Conservation (phyloP, 1,140 invertebrate species). For the Drosophila murphyi region DNA sequence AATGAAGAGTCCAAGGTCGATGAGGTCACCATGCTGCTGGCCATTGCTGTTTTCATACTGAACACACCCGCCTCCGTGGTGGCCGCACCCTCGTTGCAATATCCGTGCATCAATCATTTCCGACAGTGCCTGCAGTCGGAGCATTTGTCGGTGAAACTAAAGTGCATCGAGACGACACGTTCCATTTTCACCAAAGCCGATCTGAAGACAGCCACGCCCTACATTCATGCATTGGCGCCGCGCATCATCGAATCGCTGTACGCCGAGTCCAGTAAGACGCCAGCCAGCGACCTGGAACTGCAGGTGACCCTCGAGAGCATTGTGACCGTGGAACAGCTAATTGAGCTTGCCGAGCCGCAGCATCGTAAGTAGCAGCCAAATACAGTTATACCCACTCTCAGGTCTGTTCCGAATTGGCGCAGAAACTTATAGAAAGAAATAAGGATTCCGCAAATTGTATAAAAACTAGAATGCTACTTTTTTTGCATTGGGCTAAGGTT, state of each 20-base stretch:
- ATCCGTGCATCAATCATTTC: slow-evolving; percentile 97
- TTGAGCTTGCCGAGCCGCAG: slow-evolving; percentile 90
- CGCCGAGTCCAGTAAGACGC: slow-evolving; percentile 86
- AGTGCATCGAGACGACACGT: slow-evolving; percentile 91
- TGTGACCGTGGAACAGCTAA: slow-evolving; percentile 89
- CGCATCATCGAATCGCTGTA: slow-evolving; percentile 90
- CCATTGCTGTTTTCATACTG: slow-evolving; percentile 94
- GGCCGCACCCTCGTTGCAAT: slow-evolving; percentile 92
- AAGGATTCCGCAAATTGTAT: too few relatives aligned
- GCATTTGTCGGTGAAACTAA: slow-evolving; percentile 88
- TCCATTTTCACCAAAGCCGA: slow-evolving; percentile 91
- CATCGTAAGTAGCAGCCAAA: slow-evolving; percentile 88
- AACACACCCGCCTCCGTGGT: slow-evolving; percentile 91
- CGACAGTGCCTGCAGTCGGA: slow-evolving; percentile 92
- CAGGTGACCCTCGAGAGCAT: slow-evolving; percentile 89
- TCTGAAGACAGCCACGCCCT: slow-evolving; percentile 89
- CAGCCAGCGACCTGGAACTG: slow-evolving; percentile 87
- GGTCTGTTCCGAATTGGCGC: slow-evolving; percentile 15
- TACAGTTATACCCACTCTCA: neutral
- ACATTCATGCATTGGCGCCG: slow-evolving; percentile 92
- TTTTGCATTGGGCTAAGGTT: too few relatives aligned
- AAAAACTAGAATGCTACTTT: too few relatives aligned
- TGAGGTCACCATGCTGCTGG: slow-evolving; percentile 92
- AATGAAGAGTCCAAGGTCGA: slow-evolving; percentile 92
- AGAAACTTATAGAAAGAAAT: neutral